Conservation (phyloP, 2,888 invertebrate species). For the Hypercompe scribonia region DNA sequence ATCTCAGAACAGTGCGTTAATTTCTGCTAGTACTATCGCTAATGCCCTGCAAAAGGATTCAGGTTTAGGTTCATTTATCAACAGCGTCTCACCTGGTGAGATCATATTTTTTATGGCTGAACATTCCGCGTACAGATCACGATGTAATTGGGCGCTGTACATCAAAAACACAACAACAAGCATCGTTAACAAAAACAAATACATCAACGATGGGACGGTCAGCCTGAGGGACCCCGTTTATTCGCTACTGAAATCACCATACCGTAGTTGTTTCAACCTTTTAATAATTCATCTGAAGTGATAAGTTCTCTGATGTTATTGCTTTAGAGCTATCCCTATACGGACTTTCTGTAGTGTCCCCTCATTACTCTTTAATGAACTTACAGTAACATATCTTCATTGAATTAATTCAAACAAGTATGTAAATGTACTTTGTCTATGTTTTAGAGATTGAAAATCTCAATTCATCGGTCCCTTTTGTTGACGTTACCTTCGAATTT, state of each 20-base stretch:
- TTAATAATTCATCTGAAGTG: conserved; percentile 45
- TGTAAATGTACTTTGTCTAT: background rate
- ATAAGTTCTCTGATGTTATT: conserved; percentile 36
- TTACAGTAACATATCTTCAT: background rate
- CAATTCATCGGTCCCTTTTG: background rate
- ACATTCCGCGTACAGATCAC: too few species aligned
- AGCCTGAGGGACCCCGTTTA: conserved; percentile 17
- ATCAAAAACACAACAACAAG: background rate
- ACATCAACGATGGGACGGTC: background rate
- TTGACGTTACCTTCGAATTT: too few species aligned
- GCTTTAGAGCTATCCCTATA: conserved; percentile 28
- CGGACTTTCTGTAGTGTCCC: conserved; percentile 10
- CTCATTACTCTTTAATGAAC: conserved; percentile 10
- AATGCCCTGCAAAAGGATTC: too few species aligned
- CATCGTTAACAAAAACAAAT: too few species aligned
- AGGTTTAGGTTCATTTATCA: too few species aligned
- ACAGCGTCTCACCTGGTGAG: too few species aligned
- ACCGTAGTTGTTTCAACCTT: conserved; percentile 25
- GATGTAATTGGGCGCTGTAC: too few species aligned
- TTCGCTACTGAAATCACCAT: conserved; percentile 41
- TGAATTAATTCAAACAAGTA: background rate
- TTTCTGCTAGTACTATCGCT: too few species aligned
- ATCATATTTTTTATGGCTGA: too few species aligned
- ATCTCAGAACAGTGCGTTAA: too few species aligned
- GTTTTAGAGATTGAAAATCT: background rate